A percentile compares a stretch with the other conserved stretches of the same genome.
Conservation (phyloP, 35 echinoderm and acorn worm species). For the Hemicentrotus pulcherrimus region DNA sequence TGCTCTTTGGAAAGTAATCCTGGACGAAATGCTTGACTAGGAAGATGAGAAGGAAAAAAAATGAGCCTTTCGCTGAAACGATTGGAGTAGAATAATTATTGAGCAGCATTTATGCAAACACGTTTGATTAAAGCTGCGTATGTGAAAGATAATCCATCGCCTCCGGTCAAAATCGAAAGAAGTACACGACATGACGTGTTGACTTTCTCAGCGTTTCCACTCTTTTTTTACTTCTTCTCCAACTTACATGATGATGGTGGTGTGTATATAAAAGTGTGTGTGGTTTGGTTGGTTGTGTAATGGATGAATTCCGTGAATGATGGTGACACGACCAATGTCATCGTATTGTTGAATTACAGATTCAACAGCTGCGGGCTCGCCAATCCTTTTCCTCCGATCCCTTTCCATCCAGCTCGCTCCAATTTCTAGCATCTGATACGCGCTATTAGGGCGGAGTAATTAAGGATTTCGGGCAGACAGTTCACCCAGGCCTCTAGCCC, state of each 20-base stretch:
- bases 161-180: not conserved
- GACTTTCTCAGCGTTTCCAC: not conserved
- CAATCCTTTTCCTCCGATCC: slow-evolving; percentile 5
- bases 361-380: slow-evolving; percentile 41
- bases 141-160: slow-evolving; percentile 31
- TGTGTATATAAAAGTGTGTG: not conserved
- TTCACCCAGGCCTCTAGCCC: not conserved
- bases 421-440: slow-evolving; percentile 45
- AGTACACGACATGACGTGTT: not conserved
- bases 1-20: not conserved
- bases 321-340: slow-evolving; percentile 38
- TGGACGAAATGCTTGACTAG: not conserved
- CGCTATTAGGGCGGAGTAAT: slow-evolving; percentile 49
- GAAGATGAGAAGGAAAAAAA: not conserved
- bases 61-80: not conserved
- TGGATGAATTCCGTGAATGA: slow-evolving; percentile 9
- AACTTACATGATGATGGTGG: not conserved
- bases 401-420: slow-evolving; percentile 33
- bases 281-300: not conserved
- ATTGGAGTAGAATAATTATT: slow-evolving; percentile 1
- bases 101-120: slow-evolving; percentile 36
- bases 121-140: slow-evolving; percentile 38
- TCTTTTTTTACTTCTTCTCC: not conserved
- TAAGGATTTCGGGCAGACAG: slow-evolving; percentile 25
- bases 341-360: slow-evolving; percentile 38